Evolutionary conservation across 2,113 vertebrate genomes (phyloP).

Genomic region (Globicephala melas): DNA sequence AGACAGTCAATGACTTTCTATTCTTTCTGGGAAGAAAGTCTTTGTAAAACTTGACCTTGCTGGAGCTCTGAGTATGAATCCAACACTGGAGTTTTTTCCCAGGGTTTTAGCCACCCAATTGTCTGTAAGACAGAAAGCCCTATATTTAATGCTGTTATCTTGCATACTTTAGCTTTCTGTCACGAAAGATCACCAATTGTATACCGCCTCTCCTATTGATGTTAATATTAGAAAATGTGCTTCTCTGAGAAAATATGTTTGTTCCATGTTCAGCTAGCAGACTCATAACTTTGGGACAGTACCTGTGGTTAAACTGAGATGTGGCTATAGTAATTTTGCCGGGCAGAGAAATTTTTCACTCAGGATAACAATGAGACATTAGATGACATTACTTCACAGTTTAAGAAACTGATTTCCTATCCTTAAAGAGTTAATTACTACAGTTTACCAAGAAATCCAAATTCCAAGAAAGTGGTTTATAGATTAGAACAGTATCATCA

Average conservation of each 20-base stretch:
- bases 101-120: not conserved
- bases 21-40: not conserved
- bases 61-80: not conserved
- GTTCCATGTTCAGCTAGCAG: not conserved
- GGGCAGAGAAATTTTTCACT: not conserved
- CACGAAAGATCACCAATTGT: not conserved
- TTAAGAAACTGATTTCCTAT: not conserved
- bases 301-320: not conserved
- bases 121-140: not conserved
- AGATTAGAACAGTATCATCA: not conserved
- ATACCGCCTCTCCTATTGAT: not conserved
- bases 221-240: constrained; percentile 7
- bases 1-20: not conserved
- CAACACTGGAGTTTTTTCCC: not conserved
- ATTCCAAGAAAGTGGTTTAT: not conserved
- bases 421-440: not conserved
- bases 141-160: not conserved
- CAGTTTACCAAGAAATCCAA: not conserved
- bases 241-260: constrained; percentile 4
- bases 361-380: not conserved
- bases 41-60: not conserved
- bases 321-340: not conserved
- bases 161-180: not conserved
- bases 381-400: not conserved
- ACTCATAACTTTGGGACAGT: not conserved